Evolutionary conservation across 1,140 invertebrate species (phyloP).

Genomic region (Atta cephalotes): DNA sequence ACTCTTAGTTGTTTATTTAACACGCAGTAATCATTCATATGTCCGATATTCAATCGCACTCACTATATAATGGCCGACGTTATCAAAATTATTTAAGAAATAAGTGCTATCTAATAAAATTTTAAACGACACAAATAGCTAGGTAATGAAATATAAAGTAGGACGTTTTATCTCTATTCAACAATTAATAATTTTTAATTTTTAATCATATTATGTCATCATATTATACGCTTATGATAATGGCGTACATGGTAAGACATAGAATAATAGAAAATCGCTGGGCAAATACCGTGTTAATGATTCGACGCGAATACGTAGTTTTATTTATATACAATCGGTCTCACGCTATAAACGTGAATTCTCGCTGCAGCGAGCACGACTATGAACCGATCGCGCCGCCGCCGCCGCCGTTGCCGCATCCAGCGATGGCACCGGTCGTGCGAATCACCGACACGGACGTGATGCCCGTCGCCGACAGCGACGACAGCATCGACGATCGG

Average conservation of each 20-base stretch:
- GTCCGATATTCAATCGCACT: background rate
- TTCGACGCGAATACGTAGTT: background rate
- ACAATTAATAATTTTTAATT: background rate
- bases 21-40: background rate
- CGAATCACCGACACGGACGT: conserved; percentile 84
- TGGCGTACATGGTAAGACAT: background rate
- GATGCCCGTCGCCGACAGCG: conserved; percentile 84
- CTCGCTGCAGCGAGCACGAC: conserved; percentile 92
- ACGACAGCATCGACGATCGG: conserved; percentile 84
- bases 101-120: background rate
- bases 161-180: background rate
- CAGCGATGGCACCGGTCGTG: conserved; percentile 83
- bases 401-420: conserved; percentile 83
- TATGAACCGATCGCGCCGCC: conserved; percentile 91
- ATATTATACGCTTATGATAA: background rate
- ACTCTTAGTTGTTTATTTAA: background rate
- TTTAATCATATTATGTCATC: background rate
- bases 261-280: background rate
- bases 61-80: too few relatives aligned
- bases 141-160: background rate
- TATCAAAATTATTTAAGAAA: background rate
- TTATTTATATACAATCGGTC: background rate
- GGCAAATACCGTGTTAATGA: background rate
- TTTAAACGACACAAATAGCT: background rate
- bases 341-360: conserved; percentile 61